A percentile compares a stretch with the other conserved stretches of the same genome.
These are phyloP conservation scores for Perca fluviatilis DNA, from an alignment of 2,113 vertebrate genomes.

Conservation along the genomic window DNA sequence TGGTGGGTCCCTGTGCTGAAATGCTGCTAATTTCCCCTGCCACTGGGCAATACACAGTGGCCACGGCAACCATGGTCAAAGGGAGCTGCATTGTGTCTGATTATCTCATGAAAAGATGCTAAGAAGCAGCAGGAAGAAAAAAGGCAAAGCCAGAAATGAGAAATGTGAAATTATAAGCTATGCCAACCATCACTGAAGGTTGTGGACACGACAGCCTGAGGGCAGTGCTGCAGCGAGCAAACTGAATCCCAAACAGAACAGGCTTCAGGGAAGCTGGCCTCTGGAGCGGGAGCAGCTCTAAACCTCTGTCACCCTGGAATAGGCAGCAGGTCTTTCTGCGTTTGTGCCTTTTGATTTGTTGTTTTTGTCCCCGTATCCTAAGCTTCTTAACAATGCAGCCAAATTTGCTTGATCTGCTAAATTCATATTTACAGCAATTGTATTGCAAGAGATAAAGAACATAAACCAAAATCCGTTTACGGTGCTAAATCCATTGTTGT, in stretches of 20 bases:
- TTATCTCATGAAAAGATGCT: constrained; percentile 48
- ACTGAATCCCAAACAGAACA: constrained; percentile 34
- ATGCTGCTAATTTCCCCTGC: constrained; percentile 46
- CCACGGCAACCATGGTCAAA: constrained; percentile 38
- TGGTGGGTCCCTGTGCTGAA: constrained; percentile 28
- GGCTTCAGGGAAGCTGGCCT: constrained; percentile 36
- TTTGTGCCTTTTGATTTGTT: constrained; percentile 37
- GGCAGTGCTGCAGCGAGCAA: constrained; percentile 44
- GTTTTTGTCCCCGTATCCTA: constrained; percentile 57
- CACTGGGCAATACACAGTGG: constrained; percentile 5
- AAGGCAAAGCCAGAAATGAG: constrained; percentile 19
- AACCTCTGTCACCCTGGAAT: constrained; percentile 47
- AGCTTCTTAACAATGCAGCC: constrained; percentile 80
- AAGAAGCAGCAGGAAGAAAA: neutral
- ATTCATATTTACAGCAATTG: constrained; percentile 83
- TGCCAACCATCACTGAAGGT: constrained; percentile 25
- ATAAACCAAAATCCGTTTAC: constrained; percentile 81
- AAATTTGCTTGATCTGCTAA: constrained; percentile 81
- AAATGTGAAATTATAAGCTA: constrained; percentile 39
- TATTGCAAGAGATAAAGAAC: constrained; percentile 79
- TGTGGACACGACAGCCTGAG: constrained; percentile 53
- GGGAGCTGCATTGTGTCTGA: constrained; percentile 30
- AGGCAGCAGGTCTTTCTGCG: constrained; percentile 56
- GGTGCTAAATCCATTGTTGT: constrained; percentile 79
- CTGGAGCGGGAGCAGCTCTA: constrained; percentile 42